Evolutionary conservation across 2,797 vertebrate genomes (phyloP).

Genomic region (Coregonus sp.): DNA sequence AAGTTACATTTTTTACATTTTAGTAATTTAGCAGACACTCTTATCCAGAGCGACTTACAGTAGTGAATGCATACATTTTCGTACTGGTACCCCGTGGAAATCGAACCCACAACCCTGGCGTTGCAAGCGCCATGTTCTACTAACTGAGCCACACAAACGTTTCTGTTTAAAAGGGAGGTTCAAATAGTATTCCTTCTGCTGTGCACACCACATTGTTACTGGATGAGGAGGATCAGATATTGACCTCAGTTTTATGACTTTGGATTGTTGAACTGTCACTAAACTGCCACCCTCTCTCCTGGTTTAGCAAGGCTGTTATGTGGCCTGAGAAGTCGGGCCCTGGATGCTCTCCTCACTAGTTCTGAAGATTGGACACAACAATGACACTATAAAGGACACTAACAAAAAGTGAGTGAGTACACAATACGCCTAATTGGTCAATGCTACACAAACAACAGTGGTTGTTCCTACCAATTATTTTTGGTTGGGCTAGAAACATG

Average conservation of each 20-base stretch:
- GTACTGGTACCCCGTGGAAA: too few relatives aligned
- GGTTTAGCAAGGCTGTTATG: slow-evolving; percentile 3
- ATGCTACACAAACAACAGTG: not conserved
- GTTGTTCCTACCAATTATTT: not conserved
- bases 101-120: too few relatives aligned
- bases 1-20: not conserved
- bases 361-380: not conserved
- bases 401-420: slow-evolving; percentile 1
- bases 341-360: not conserved
- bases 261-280: not conserved
- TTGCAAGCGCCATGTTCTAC: not conserved
- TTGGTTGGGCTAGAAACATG: not conserved
- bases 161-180: not conserved
- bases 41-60: too few relatives aligned
- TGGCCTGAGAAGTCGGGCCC: not conserved
- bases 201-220: not conserved
- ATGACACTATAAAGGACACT: not conserved
- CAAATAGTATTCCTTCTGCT: not conserved
- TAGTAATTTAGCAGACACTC: not conserved
- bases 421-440: not conserved
- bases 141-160: not conserved
- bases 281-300: not conserved
- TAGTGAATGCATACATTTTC: too few relatives aligned
- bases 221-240: not conserved
- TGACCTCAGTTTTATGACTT: not conserved